phyloP scores from a whole-genome alignment of 2,888 invertebrate genomes.

The Parnassius apollo region DNA sequence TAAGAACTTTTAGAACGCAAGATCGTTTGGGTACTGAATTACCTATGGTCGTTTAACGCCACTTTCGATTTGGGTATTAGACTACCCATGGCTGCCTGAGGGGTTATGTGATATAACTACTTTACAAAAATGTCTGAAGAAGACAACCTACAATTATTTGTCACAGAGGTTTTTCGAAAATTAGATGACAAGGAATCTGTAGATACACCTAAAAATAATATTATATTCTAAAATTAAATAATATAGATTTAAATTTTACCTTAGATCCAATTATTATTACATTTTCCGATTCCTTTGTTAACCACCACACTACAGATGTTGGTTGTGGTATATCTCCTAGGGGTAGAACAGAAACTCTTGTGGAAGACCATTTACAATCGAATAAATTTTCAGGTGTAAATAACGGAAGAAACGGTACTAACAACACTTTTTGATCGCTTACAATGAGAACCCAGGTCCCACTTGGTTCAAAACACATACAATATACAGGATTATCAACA shows the following conservation, averaged over 20 bases:
- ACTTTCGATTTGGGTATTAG: too few relatives aligned
- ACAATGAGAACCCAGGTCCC: slow-evolving; percentile 88
- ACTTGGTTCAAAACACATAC: slow-evolving; percentile 91
- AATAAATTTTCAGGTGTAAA: slow-evolving; percentile 68
- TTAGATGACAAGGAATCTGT: too few relatives aligned
- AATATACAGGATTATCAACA: slow-evolving; percentile 79
- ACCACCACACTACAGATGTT: slow-evolving; percentile 88
- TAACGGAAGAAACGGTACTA: slow-evolving; percentile 74
- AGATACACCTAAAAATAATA: too few relatives aligned
- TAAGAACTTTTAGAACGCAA: too few relatives aligned
- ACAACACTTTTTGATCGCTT: slow-evolving; percentile 74
- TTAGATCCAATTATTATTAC: slow-evolving; percentile 87
- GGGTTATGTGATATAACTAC: too few relatives aligned
- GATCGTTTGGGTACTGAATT: too few relatives aligned
- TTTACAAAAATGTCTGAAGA: too few relatives aligned
- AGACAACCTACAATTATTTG: too few relatives aligned
- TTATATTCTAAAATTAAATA: too few relatives aligned
- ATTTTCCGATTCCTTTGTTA: slow-evolving; percentile 86
- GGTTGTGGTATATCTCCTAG: slow-evolving; percentile 72
- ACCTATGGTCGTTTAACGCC: too few relatives aligned
- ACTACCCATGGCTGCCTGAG: too few relatives aligned
- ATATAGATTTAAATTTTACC: slow-evolving; percentile 42
- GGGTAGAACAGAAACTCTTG: slow-evolving; percentile 72
- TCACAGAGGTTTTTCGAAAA: too few relatives aligned
- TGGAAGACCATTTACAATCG: slow-evolving; percentile 74